Evolutionary conservation across 2,888 invertebrate species (phyloP), one percentile per base, ranked within the genome.

Genomic region (Zelleria hepariella): DNA sequence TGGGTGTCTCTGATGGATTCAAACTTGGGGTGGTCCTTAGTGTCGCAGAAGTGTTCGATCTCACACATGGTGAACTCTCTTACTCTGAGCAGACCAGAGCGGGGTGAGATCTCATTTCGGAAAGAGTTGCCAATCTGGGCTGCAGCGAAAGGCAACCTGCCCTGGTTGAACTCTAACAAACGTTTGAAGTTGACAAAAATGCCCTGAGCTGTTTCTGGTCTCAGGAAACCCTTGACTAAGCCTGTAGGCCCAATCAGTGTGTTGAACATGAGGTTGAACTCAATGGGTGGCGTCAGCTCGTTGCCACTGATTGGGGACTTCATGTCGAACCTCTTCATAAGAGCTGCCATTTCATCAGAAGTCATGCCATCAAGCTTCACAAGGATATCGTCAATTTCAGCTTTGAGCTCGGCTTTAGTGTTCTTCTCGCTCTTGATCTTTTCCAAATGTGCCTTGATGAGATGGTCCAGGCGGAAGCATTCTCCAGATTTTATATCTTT

Each of bases 21-120:
- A 84, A 99, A 99, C 82, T 98, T 99, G 0, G 95, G 93, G 83
- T 98, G 98, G 63, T 91, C 91, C 75, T 99, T 98, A 0, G 98
- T 97, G 86, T 99, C 98, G 81, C 98, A 98, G 80, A 99, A 99
- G 86, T 99, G 98, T 82, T 99, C 99, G 70, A 99, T 99, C 90
- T 99, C 99, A 62, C 98, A 98, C 99, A 99, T 99, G 0, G 98
- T 99, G 76, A 99, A 99, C 80, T 99, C 99, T 72, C 98, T 93
- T 1, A 99, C 98, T 71, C 99, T 91, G 53, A 99, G 94, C 8
- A 99, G 89, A 1, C 99, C 99, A 64, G 98, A 97, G 62, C 99
- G 91, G 1, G 99, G 99, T 0, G 99, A 99, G 70, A 99, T 99
- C 90, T 99, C 99, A 89, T 99, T 99, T 67, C 99, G 93, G 79